Conservation (phyloP, 2,113 vertebrate species). For the Trogon melanurus region DNA sequence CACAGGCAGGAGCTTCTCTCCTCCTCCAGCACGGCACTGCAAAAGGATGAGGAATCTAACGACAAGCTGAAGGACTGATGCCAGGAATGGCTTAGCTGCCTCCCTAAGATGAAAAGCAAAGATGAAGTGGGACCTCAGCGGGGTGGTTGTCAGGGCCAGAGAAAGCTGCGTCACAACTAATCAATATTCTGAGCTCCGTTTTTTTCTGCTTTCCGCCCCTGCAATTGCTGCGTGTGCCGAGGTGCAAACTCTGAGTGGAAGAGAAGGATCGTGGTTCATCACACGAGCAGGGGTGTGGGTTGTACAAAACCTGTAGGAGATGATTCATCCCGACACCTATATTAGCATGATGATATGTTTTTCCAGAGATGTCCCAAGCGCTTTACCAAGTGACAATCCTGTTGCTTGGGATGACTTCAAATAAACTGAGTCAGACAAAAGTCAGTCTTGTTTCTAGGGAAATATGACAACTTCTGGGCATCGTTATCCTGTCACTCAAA, state of each 20-base stretch:
- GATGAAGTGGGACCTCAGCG: background rate
- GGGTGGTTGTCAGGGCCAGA: background rate
- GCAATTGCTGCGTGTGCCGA: background rate
- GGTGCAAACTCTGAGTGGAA: background rate
- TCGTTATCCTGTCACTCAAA: background rate
- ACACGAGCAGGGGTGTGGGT: background rate
- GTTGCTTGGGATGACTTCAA: background rate
- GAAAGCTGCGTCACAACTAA: background rate
- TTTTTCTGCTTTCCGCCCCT: background rate
- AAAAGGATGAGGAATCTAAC: background rate
- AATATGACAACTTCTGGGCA: background rate
- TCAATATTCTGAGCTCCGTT: background rate
- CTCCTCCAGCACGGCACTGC: fast-evolving
- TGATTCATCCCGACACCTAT: constrained; percentile 21
- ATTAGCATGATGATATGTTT: background rate
- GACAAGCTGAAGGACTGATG: background rate
- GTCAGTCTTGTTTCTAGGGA: constrained; percentile 5
- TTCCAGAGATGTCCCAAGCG: background rate
- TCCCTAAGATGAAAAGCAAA: background rate
- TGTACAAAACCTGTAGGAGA: background rate
- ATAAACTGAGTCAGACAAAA: constrained; percentile 25
- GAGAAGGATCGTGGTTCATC: background rate
- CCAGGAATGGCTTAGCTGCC: background rate
- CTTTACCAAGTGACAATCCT: constrained; percentile 1
- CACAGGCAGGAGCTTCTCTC: background rate